Evolutionary conservation across 2,113 vertebrate species (phyloP).

Genomic region (Aplodontia rufa): DNA sequence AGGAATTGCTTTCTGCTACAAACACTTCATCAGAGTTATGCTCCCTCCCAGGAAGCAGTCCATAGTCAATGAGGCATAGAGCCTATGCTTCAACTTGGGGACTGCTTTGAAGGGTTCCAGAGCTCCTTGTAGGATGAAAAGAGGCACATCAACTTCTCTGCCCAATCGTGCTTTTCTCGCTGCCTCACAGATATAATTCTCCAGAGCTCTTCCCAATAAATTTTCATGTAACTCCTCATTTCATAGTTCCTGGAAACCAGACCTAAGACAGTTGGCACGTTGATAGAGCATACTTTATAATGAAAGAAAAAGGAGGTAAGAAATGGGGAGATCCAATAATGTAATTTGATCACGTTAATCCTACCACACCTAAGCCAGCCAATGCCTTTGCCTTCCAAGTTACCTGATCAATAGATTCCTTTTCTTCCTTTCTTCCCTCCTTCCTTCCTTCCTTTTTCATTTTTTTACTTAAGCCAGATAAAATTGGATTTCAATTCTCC

Average conservation of each 20-base stretch:
- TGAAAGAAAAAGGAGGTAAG: background rate
- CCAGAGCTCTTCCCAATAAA: background rate
- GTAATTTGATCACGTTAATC: background rate
- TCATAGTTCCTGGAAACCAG: background rate
- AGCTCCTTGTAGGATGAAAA: background rate
- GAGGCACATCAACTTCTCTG: background rate
- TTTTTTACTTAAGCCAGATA: background rate
- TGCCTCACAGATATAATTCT: background rate
- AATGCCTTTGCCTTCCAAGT: background rate
- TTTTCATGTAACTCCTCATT: background rate
- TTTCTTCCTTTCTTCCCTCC: too few species aligned
- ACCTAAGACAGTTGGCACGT: background rate
- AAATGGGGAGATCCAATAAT: background rate
- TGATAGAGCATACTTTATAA: background rate
- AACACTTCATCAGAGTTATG: background rate
- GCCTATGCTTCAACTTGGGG: background rate
- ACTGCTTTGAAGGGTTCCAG: background rate
- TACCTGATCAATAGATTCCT: background rate
- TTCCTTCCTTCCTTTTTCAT: background rate
- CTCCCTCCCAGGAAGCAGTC: background rate
- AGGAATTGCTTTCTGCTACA: background rate
- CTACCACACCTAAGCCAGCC: background rate
- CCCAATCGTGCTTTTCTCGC: background rate
- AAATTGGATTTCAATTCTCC: background rate
- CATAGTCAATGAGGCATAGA: background rate